Percentiles rank a stretch among this genome's conserved stretches.
phyloP scores from a whole-genome alignment of 2,888 invertebrate species.

The Neoscelio sp. region DNA sequence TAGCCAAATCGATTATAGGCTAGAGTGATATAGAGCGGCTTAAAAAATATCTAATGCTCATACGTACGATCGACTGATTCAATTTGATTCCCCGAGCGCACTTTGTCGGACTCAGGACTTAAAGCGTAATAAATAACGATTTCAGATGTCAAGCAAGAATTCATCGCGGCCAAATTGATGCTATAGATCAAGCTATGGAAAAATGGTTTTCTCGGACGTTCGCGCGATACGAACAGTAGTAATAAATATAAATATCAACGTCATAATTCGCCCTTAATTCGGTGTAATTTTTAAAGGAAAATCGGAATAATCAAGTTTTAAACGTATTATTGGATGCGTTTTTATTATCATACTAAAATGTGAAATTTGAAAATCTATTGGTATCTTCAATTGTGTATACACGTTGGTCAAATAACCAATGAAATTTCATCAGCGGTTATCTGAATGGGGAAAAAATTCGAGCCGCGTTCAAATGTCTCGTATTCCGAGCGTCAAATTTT shows the following conservation, averaged over 20 bases:
- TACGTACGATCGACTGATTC: conserved; percentile 67
- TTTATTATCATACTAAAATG: conserved; percentile 56
- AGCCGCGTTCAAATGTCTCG: conserved; percentile 73
- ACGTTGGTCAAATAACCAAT: conserved; percentile 61
- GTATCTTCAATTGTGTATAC: conserved; percentile 43
- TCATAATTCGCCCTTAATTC: neutral
- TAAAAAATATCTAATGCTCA: conserved; percentile 65
- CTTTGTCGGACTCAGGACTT: conserved; percentile 72
- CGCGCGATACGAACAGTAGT: conserved; percentile 5
- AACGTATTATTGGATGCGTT: conserved; percentile 41
- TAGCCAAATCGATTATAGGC: conserved; percentile 50
- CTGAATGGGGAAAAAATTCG: conserved; percentile 75
- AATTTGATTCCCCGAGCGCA: conserved; percentile 71
- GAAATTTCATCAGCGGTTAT: conserved; percentile 69
- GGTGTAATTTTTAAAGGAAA: conserved; percentile 22
- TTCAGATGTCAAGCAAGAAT: conserved; percentile 78
- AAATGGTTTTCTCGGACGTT: conserved; percentile 70
- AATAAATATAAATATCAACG: conserved; percentile 14
- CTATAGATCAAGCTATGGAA: conserved; percentile 78
- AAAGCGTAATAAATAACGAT: conserved; percentile 78
- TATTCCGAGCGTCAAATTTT: conserved; percentile 76
- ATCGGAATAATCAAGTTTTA: conserved; percentile 51
- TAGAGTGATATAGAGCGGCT: conserved; percentile 58
- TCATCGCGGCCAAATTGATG: conserved; percentile 78
- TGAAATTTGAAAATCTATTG: conserved; percentile 50